Conservation (phyloP, 1,140 invertebrate genomes). For the Achroia grisella region DNA sequence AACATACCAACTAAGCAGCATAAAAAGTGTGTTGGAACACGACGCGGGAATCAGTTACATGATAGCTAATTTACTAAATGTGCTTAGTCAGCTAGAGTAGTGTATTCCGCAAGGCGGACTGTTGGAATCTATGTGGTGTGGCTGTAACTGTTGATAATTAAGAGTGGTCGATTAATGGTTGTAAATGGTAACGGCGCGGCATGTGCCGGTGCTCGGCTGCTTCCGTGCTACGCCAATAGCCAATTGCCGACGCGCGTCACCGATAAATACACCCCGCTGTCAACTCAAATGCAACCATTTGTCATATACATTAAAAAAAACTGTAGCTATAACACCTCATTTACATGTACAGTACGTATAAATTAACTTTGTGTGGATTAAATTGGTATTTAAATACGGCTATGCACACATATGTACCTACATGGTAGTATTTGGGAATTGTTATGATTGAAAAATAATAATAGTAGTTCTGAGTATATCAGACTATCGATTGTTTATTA, state of each 20-base stretch:
- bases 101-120: slow-evolving; percentile 19
- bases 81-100: no score
- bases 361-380: no score
- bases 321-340: neutral
- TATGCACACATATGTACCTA: no score
- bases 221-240: slow-evolving; percentile 41
- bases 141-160: slow-evolving; percentile 66
- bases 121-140: slow-evolving; percentile 27
- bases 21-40: neutral
- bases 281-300: slow-evolving; percentile 2
- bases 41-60: no score
- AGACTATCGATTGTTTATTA: no score
- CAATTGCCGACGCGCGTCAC: slow-evolving; percentile 12
- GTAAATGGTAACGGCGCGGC: slow-evolving; percentile 47
- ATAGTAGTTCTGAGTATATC: no score
- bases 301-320: slow-evolving; percentile 1
- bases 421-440: no score
- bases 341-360: no score
- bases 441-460: no score
- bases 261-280: slow-evolving; percentile 5
- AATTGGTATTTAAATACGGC: no score
- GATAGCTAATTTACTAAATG: no score
- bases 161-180: slow-evolving; percentile 55
- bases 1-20: neutral
- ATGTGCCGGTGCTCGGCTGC: slow-evolving; percentile 32